Conservation (phyloP, 2,113 vertebrate genomes). For the Numida meleagris region DNA sequence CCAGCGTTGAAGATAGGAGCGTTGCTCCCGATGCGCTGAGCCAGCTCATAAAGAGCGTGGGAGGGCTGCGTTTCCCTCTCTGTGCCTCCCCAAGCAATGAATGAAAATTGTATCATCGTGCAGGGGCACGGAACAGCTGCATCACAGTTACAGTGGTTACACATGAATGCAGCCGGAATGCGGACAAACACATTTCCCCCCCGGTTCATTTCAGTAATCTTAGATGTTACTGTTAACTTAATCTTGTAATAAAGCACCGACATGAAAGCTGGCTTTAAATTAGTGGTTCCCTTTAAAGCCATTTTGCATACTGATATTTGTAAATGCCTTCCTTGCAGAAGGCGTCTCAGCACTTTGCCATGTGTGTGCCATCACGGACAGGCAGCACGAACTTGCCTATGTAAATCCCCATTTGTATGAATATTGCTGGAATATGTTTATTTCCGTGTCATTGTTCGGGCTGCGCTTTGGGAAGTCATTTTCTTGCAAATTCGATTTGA, state of each 20-base stretch:
- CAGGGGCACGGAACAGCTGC: neutral
- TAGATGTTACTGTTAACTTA: neutral
- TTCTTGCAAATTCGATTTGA: neutral
- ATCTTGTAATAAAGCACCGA: neutral
- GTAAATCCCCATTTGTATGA: neutral
- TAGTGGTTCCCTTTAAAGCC: neutral
- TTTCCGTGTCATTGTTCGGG: neutral
- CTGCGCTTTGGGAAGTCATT: neutral
- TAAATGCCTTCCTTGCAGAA: neutral
- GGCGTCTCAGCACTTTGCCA: neutral
- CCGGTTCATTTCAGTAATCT: neutral
- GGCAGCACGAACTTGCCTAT: neutral
- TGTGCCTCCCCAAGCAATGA: neutral
- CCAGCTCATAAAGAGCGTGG: neutral
- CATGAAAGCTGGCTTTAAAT: neutral
- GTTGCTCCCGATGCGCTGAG: neutral
- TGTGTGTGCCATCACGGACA: neutral
- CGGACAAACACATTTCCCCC: neutral
- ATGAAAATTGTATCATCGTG: neutral
- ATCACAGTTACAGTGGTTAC: neutral
- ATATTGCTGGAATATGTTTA: neutral
- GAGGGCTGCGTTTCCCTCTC: neutral
- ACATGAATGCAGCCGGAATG: neutral
- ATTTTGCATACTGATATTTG: constrained; percentile 1
- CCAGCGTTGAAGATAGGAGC: neutral